A percentile compares a stretch with the other conserved stretches of the same genome.
phyloP scores from a whole-genome alignment of 2,888 invertebrate genomes.

The Troilus luridus region DNA sequence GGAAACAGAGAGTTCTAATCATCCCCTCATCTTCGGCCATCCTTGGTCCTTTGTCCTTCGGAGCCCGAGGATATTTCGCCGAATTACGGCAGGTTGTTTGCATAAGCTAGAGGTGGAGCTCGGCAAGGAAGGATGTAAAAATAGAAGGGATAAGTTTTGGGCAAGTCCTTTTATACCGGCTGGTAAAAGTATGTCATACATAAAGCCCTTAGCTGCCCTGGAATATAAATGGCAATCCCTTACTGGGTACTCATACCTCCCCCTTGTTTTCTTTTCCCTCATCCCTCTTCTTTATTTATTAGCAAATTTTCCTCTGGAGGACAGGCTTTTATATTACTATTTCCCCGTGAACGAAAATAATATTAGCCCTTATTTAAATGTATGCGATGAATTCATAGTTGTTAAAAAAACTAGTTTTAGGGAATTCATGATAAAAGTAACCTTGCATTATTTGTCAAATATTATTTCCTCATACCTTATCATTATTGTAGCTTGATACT shows the following conservation, averaged over 20 bases:
- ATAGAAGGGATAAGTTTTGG: slow-evolving; percentile 48
- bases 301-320: neutral
- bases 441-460: no score
- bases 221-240: slow-evolving; percentile 54
- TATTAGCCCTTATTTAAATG: neutral
- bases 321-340: neutral
- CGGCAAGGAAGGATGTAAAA: slow-evolving; percentile 10
- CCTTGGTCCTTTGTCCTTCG: neutral
- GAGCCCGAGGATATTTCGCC: neutral
- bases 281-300: slow-evolving; percentile 9
- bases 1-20: neutral
- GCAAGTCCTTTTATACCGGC: slow-evolving; percentile 41
- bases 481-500: no score
- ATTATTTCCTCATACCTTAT: no score
- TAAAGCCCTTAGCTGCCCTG: neutral
- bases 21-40: neutral
- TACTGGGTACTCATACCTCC: neutral
- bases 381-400: neutral
- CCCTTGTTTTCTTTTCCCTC: neutral
- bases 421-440: no score
- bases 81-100: neutral
- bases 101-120: neutral
- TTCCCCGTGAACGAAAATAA: neutral
- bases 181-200: slow-evolving; percentile 56
- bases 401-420: neutral